Evolutionary conservation across 2,113 vertebrate species (phyloP), one percentile per base, ranked within the genome.

Genomic region (Thermophis baileyi): DNA sequence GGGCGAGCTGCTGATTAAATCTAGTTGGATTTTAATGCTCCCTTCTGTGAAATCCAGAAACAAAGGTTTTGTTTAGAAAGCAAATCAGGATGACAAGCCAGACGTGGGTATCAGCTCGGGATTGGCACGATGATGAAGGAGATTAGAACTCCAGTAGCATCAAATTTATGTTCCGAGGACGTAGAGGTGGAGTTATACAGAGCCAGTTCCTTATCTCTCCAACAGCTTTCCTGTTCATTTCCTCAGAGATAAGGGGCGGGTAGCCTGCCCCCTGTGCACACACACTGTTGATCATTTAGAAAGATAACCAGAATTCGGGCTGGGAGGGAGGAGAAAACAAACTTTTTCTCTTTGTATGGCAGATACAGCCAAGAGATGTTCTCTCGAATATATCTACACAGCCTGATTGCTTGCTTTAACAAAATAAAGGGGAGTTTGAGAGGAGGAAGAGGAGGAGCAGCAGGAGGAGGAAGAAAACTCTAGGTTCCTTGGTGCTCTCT

Each of bases 201-300:
- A 25, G 14, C 2, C 0, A 40, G 50, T 53, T 94, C 35, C 60
- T 94, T 53, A 95, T 95, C 94, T 93, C 40, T 22, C 5, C 50
- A 94, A 22, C n/a, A 0, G 0, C 16, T 92, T 90, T 92, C 92
- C 54, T 92, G 53, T 44, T 93, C 95, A 93, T 95, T 95, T 95
- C 93, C 91, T 96, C 93, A 92, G 94, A 85, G 91, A 95, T 92
- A 88, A n/a, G 92, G 25, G 3, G 9, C 10, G 49, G 49, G 9
- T 50, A 6, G 49, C 49, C n/a, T 40, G 30, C 24, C 1, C 6
- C 3, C 3, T 40, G 9, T 93, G 89, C 60, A 88, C 96, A n/a
- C 27, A 49, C 22, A 6, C 27, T 5, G 44, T 87, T 94, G 91
- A 90, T 91, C 89, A 1, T 92, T 95, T 11, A 49, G 20, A 20